Evolutionary conservation across 2,888 invertebrate genomes (phyloP).

Genomic region (Cataglyphis albicans): DNA sequence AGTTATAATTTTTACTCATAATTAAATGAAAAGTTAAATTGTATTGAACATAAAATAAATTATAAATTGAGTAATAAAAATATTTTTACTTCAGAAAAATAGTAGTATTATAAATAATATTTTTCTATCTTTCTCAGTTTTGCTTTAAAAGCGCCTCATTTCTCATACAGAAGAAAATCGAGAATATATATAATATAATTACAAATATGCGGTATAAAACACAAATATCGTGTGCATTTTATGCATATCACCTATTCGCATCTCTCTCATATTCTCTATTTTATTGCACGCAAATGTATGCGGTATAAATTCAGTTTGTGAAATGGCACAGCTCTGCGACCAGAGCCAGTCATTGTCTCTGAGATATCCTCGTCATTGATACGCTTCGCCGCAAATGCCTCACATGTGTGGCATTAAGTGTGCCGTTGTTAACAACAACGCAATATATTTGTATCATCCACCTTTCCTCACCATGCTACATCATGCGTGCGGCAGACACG

Average conservation of each 20-base stretch:
- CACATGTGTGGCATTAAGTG: constrained; percentile 32
- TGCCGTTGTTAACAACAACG: constrained; percentile 35
- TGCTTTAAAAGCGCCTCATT: neutral
- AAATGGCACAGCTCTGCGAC: constrained; percentile 38
- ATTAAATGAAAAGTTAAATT: neutral
- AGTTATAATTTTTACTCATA: neutral
- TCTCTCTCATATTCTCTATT: neutral
- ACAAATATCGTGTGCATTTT: neutral
- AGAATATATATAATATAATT: neutral
- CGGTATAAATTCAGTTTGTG: neutral
- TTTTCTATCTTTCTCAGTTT: neutral
- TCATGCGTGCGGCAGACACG: constrained; percentile 25
- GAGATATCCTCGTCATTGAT: constrained; percentile 49
- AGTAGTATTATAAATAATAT: neutral
- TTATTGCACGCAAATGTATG: neutral
- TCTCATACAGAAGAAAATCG: neutral
- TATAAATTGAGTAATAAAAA: neutral
- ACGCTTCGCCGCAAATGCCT: constrained; percentile 40
- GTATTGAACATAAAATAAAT: neutral
- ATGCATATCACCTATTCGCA: neutral
- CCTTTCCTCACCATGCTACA: constrained; percentile 27
- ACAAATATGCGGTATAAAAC: neutral
- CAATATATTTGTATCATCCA: constrained; percentile 32
- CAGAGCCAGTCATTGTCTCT: constrained; percentile 15
- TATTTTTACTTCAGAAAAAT: neutral